Evolutionary conservation across 64 coral and sea anemone species (phyloP).

Genomic region (Montipora cactus): DNA sequence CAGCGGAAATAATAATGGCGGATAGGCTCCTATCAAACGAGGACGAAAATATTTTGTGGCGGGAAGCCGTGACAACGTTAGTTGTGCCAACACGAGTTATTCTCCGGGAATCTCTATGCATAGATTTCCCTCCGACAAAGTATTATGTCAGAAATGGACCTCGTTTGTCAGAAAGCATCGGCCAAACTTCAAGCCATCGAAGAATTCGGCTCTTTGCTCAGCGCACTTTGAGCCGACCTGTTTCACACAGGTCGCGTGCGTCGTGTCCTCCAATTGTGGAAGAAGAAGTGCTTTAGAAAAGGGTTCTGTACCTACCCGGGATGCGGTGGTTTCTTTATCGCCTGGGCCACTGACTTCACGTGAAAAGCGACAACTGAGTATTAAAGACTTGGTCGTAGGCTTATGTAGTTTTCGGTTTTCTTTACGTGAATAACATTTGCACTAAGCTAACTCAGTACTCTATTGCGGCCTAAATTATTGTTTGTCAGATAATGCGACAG

Average conservation of each 20-base stretch:
- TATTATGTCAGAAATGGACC: slow-evolving; percentile 43
- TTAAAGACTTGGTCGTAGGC: not conserved
- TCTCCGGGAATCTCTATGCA: slow-evolving; percentile 50
- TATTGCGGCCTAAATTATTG: too few species aligned
- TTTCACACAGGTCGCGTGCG: slow-evolving; percentile 17
- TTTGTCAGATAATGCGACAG: too few species aligned
- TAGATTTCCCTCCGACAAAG: slow-evolving; percentile 45
- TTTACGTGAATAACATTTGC: not conserved
- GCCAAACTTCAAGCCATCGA: slow-evolving; percentile 24
- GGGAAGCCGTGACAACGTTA: slow-evolving; percentile 45
- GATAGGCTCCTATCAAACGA: slow-evolving; percentile 13
- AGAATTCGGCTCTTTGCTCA: slow-evolving; percentile 25
- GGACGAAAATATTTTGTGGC: slow-evolving; percentile 69
- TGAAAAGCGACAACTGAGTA: too few species aligned
- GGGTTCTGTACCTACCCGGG: not conserved
- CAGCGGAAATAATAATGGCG: slow-evolving; percentile 1
- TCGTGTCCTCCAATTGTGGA: slow-evolving; percentile 19
- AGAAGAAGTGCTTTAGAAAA: slow-evolving; percentile 8
- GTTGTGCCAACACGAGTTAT: slow-evolving; percentile 59
- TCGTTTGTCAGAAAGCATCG: slow-evolving; percentile 63
- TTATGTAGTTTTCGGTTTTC: not conserved
- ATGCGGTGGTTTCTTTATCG: not conserved
- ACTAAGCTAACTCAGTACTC: not conserved
- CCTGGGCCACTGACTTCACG: slow-evolving; percentile 11
- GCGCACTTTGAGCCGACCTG: slow-evolving; percentile 46